phyloP scores from a whole-genome alignment of 2,888 invertebrate genomes.

The Phragmatobia fuliginosa region DNA sequence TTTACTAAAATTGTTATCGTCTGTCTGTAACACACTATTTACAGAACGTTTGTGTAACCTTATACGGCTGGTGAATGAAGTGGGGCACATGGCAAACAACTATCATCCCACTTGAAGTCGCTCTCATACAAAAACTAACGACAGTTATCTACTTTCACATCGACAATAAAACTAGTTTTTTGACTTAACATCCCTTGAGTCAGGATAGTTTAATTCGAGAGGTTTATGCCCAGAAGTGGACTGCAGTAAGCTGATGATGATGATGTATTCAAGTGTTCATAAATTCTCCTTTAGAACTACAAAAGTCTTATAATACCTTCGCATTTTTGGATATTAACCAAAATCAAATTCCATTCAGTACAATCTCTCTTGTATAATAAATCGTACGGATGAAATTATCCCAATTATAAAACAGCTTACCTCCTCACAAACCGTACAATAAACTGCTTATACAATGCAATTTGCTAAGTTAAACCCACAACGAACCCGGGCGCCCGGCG shows the following conservation, averaged over 20 bases:
- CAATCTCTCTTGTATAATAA: neutral
- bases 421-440: slow-evolving; percentile 1
- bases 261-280: no score
- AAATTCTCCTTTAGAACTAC: no score
- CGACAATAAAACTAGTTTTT: neutral
- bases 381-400: neutral
- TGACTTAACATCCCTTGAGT: neutral
- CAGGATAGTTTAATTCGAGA: neutral
- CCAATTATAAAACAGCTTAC: slow-evolving; percentile 9
- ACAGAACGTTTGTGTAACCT: neutral
- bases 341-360: neutral
- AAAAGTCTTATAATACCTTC: neutral
- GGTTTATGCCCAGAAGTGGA: no score
- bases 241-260: no score
- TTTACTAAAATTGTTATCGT: neutral
- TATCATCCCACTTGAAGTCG: neutral
- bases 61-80: neutral
- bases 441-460: slow-evolving; percentile 3
- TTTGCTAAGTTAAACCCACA: slow-evolving; percentile 2
- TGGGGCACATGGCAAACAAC: neutral
- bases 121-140: neutral
- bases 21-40: neutral
- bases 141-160: neutral
- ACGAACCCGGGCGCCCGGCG: neutral
- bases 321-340: neutral